Base-by-base conservation (phyloP, 2,113 vertebrate species). In the Salminus brasiliensis region DNA sequence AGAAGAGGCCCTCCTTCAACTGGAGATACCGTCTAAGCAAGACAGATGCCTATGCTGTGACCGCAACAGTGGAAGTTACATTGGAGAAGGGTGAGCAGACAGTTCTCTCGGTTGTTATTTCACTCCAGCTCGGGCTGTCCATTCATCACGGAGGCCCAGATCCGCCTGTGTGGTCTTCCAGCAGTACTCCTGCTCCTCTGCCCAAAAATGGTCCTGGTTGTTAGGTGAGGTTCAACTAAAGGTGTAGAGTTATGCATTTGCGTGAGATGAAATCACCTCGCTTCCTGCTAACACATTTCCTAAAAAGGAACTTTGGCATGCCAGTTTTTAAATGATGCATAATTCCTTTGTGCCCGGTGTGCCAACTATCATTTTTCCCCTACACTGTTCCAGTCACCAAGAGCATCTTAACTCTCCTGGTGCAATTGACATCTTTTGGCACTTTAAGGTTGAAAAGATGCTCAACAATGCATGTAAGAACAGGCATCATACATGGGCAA, bases 271-370 rank as follows among this genome's bases (percentile, higher is more conserved):
- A 25, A 21, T 29, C 53, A 57, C 36, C 39, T 76, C 29, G 68
- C 73, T 82, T 74, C 52, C 67, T 69, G 9, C 25, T 55, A 70
- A 72, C 53, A 39, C 67, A 57, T 85, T 67, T 79, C 49, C 66
- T 72, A 32, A 29, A 60, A 13, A 27, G 27, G 27, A 1, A 2
- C 4, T 18, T 52, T 25, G n/a, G 25, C 53, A 25, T 25, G 21
- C 53, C 53, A 55, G 21, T 27, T 27, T 27, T 27, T 12, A 59
- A n/a, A 27, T 27, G 9, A 27, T 59, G 55, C 12, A 59, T 4
- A 59, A 12, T 27, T 59, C 25, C 9, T 55, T 55, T 55, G 2
- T 4, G 53, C 2, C n/a, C 10, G 7, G 55, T 7, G 2, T 59
- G 55, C 23, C 55, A 59, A 13, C 23, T 27, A 7, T 11, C 7